Conservation (phyloP, 2,113 vertebrate species). For the Bos javanicus region DNA sequence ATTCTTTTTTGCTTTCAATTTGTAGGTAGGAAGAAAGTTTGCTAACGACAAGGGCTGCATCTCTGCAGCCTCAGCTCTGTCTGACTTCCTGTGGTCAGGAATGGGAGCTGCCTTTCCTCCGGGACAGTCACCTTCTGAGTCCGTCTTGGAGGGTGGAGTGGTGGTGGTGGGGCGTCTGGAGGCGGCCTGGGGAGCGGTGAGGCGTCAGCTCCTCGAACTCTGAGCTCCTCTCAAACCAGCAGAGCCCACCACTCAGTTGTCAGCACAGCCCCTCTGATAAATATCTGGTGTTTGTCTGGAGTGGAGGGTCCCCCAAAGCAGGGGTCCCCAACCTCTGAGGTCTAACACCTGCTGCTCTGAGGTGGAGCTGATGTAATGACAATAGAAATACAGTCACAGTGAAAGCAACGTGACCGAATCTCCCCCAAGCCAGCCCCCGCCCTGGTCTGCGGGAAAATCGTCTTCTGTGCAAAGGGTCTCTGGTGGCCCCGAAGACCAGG, state of each 20-base stretch:
- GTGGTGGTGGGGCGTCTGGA: not conserved
- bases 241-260: not conserved
- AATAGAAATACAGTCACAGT: not conserved
- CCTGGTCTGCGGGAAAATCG: not conserved
- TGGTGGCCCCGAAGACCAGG: not conserved
- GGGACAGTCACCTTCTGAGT: not conserved
- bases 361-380: not conserved
- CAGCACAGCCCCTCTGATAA: not conserved
- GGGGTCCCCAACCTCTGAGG: not conserved
- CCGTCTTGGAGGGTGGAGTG: not conserved
- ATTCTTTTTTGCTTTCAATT: not conserved
- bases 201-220: fast-evolving
- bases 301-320: not conserved
- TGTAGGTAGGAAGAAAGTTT: not conserved
- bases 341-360: not conserved
- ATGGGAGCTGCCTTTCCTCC: not conserved
- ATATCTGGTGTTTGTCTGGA: fast-evolving
- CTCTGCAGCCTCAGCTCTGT: too few relatives aligned
- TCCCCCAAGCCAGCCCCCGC: not conserved
- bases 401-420: fast-evolving
- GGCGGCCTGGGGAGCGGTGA: fast-evolving
- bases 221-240: not conserved
- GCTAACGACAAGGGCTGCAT: fast-evolving
- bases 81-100: fast-evolving
- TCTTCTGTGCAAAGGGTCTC: not conserved